Percentiles rank a stretch among this genome's conserved stretches.
Evolutionary conservation across 92 coral and sea anemone genomes (phyloP).

Genomic region (Epizoanthus scotinus): DNA sequence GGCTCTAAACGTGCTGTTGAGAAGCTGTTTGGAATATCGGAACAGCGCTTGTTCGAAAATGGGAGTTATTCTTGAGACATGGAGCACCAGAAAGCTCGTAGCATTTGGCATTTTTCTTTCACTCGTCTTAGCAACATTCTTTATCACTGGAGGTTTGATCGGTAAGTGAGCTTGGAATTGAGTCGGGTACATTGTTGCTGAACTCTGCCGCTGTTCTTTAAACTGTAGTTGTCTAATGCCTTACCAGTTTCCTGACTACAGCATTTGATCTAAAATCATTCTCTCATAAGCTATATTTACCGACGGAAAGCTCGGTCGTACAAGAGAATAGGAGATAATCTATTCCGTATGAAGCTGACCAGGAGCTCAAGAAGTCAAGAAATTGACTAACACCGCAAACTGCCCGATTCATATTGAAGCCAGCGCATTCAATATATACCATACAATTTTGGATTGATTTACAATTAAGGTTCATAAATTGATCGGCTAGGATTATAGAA

Average conservation of each 20-base stretch:
- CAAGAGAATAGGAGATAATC: too few relatives aligned
- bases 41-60: background rate
- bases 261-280: background rate
- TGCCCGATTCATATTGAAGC: too few relatives aligned
- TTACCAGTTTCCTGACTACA: background rate
- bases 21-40: background rate
- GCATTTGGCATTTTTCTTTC: conserved; percentile 31
- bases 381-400: too few relatives aligned
- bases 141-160: conserved; percentile 26
- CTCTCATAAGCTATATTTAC: background rate
- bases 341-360: too few relatives aligned
- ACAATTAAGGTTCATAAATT: too few relatives aligned
- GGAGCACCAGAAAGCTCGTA: conserved; percentile 34
- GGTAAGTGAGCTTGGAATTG: conserved; percentile 11
- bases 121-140: conserved; percentile 16
- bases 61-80: conserved; percentile 45
- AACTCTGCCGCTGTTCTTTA: conserved; percentile 30
- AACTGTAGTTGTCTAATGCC: background rate
- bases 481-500: too few relatives aligned
- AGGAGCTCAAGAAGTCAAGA: too few relatives aligned
- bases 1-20: background rate
- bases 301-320: too few relatives aligned
- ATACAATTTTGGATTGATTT: too few relatives aligned
- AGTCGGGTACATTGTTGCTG: background rate
- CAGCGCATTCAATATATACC: too few relatives aligned